A percentile compares a stretch with the other conserved stretches of the same genome.
Evolutionary conservation across 1,140 invertebrate species (phyloP).

Genomic region (Cydia amplana): DNA sequence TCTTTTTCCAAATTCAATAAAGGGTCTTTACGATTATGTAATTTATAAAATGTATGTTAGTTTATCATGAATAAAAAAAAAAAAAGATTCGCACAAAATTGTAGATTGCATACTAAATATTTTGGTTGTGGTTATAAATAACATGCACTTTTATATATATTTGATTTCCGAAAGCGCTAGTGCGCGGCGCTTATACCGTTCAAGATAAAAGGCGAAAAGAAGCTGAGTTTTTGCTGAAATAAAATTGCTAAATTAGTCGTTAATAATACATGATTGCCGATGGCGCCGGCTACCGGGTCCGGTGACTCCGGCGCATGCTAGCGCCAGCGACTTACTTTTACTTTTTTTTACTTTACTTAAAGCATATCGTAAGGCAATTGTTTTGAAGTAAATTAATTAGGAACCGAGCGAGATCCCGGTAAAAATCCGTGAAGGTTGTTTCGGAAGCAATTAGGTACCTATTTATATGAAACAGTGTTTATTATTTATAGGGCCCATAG

Average conservation of each 20-base stretch:
- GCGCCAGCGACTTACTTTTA: background rate
- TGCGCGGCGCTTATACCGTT: background rate
- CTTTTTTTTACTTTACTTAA: background rate
- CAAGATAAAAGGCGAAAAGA: background rate
- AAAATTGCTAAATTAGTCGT: slow-evolving; percentile 12
- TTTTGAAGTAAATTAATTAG: background rate
- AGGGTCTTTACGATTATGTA: background rate
- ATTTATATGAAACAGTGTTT: too few relatives aligned
- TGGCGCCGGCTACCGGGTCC: slow-evolving; percentile 14
- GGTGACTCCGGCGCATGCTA: slow-evolving; percentile 4
- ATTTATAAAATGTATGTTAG: too few relatives aligned
- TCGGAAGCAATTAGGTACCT: too few relatives aligned
- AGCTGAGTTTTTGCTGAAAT: background rate
- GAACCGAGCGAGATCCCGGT: background rate
- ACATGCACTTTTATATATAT: background rate
- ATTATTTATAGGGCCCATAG: too few relatives aligned
- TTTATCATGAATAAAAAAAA: too few relatives aligned
- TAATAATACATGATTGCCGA: slow-evolving; percentile 19
- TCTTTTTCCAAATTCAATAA: too few relatives aligned
- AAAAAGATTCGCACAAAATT: background rate
- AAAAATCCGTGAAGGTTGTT: too few relatives aligned
- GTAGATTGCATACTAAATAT: background rate
- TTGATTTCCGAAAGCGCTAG: background rate
- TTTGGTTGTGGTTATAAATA: background rate
- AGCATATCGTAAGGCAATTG: background rate